These are phyloP conservation scores for Patiria miniata DNA, from an alignment of 35 echinoderm and acorn worm species.

Conservation along the genomic window DNA sequence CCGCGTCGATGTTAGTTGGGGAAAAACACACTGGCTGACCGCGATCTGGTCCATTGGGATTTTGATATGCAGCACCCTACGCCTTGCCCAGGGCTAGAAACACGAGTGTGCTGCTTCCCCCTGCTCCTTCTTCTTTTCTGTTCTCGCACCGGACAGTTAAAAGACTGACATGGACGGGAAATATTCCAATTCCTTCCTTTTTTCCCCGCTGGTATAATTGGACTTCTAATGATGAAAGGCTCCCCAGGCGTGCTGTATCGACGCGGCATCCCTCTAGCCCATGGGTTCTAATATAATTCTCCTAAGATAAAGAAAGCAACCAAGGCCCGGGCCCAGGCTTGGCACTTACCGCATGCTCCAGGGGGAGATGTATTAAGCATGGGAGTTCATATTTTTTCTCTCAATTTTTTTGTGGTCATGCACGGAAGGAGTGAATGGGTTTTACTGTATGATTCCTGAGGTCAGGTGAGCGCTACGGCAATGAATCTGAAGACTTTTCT, in stretches of 20 bases:
- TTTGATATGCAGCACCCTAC: conserved; percentile 24
- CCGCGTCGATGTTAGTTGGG: conserved; percentile 8
- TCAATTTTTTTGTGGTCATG: neutral
- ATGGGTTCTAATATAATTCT: conserved; percentile 26
- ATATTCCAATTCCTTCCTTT: conserved; percentile 4
- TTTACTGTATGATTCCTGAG: conserved; percentile 1
- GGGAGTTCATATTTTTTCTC: conserved; percentile 26
- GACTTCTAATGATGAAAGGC: conserved; percentile 17
- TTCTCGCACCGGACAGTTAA: neutral
- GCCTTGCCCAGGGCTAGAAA: conserved; percentile 10
- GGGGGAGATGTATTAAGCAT: conserved; percentile 15
- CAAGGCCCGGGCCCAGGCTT: neutral
- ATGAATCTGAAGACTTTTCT: neutral
- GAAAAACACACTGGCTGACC: neutral
- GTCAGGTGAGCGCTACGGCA: neutral
- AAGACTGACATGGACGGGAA: neutral
- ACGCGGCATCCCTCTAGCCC: conserved; percentile 5
- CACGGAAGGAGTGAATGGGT: neutral
- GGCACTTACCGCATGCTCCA: conserved; percentile 9
- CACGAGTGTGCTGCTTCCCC: neutral
- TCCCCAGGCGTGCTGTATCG: conserved; percentile 26
- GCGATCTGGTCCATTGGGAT: neutral
- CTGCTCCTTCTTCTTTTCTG: neutral
- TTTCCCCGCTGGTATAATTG: conserved; percentile 11
- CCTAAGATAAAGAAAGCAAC: conserved; percentile 8